phyloP scores from a whole-genome alignment of 1,140 invertebrate genomes.

The Aphis gossypii region DNA sequence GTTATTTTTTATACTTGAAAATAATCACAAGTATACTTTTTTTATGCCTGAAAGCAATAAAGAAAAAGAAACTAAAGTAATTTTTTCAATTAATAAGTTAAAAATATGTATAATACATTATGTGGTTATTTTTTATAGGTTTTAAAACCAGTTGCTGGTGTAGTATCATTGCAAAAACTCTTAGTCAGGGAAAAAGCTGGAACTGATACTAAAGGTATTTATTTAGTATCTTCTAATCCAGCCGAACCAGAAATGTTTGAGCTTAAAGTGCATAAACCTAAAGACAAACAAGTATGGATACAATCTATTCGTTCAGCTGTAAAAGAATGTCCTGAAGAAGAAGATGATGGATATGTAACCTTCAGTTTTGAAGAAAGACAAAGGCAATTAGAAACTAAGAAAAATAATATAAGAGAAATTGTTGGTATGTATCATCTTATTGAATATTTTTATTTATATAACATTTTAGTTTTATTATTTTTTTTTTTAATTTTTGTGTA shows the following conservation, averaged over 20 bases:
- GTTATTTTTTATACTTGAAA: slow-evolving; percentile 89
- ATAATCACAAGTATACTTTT: slow-evolving; percentile 82
- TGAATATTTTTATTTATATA: background rate
- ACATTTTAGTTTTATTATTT: background rate
- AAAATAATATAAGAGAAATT: slow-evolving; percentile 75
- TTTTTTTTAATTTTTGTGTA: background rate
- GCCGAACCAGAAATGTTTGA: slow-evolving; percentile 95
- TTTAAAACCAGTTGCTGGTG: slow-evolving; percentile 70
- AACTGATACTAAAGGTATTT: slow-evolving; percentile 85
- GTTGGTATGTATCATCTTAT: slow-evolving; percentile 68
- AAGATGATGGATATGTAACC: slow-evolving; percentile 65
- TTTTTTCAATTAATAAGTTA: background rate
- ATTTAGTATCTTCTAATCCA: slow-evolving; percentile 86
- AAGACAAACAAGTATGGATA: slow-evolving; percentile 89
- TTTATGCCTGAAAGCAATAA: slow-evolving; percentile 85
- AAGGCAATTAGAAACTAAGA: slow-evolving; percentile 74
- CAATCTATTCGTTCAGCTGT: slow-evolving; percentile 70
- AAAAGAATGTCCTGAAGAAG: slow-evolving; percentile 65
- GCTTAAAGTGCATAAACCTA: slow-evolving; percentile 85
- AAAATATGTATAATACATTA: background rate
- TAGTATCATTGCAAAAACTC: slow-evolving; percentile 88
- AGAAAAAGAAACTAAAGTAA: slow-evolving; percentile 55
- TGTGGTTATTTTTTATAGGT: slow-evolving; percentile 46
- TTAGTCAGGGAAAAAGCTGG: slow-evolving; percentile 92
- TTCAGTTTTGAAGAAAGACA: slow-evolving; percentile 73